Base-by-base conservation (phyloP, 2,113 vertebrate species). In the Colaptes auratus region DNA sequence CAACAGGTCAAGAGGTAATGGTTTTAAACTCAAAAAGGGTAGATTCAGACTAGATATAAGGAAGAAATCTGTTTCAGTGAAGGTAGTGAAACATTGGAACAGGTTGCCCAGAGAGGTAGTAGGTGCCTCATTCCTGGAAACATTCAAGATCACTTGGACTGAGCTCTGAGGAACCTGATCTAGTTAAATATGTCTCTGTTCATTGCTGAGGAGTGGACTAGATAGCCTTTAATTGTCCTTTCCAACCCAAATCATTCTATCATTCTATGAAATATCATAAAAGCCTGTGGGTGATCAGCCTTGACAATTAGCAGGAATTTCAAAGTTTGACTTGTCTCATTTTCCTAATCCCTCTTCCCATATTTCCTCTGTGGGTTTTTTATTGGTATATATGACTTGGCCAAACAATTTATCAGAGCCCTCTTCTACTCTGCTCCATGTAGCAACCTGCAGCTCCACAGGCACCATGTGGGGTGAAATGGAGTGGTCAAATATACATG, bases 391-490 rank as follows among this genome's bases (percentile, higher is more conserved):
- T 46, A 20, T 60, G 18, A 60, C 36, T 35, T 46, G 53, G 42
- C 21, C 52, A 58, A 53, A 11, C 15, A 31, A 52, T 28, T 55
- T 61, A 16, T 36, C 12, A 28, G 14, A 61, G 24, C 6, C 19
- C 27, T 56, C 15, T 83, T 75, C 12, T 33, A 48, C 25, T 58
- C 21, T 60, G 25, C 39, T 77, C 76, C 27, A 9, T 28, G 59
- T 39, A 58, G 55, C 50, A 69, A 7, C 15, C 77, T 83, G n/a
- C 39, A 81, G 30, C 39, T 74, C 39, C 20, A 33, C 25, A 39
- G 36, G 4, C 7, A 63, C 28, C 35, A 28, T 0, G 0, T 2
- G 17, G 23, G 24, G 9, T 88, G 31, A 9, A 33, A 46, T 20
- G 16, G 42, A 50, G 15, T 46, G 59, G 30, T 52, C n/a, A 65